Evolutionary conservation across 1,140 invertebrate species (phyloP).

Genomic region (Chrysopa pallens): DNA sequence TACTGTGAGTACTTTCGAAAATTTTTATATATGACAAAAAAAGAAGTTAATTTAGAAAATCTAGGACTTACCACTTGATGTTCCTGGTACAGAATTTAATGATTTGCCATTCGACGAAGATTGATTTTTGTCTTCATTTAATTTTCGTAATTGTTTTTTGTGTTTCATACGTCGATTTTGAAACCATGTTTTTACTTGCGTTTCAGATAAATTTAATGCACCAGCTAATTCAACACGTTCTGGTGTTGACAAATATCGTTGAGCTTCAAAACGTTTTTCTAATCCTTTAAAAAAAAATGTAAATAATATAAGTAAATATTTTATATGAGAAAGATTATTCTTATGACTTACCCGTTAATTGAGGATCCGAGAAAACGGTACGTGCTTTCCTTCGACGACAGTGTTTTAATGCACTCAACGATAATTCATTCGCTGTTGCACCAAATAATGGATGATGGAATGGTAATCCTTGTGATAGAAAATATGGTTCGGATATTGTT

Average conservation of each 20-base stretch:
- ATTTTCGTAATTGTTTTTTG: constrained; percentile 79
- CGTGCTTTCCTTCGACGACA: constrained; percentile 83
- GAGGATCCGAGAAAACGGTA: constrained; percentile 96
- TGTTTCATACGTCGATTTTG: constrained; percentile 96
- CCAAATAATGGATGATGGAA: constrained; percentile 54
- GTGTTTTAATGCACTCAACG: constrained; percentile 60
- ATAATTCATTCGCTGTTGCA: constrained; percentile 32
- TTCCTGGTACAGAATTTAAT: neutral
- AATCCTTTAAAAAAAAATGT: constrained; percentile 34
- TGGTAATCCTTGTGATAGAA: constrained; percentile 48
- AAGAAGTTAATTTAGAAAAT: neutral
- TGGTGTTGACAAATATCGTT: constrained; percentile 92
- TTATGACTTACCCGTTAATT: constrained; percentile 55
- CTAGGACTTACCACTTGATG: too few species aligned
- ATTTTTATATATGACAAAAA: too few species aligned
- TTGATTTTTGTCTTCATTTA: constrained; percentile 30
- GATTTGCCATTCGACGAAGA: neutral
- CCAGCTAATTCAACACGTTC: constrained; percentile 89
- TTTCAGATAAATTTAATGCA: constrained; percentile 83
- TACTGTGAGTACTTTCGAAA: too few species aligned
- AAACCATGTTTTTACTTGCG: constrained; percentile 98
- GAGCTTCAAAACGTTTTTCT: constrained; percentile 88
- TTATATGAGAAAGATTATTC: too few species aligned
- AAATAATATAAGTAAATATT: neutral
- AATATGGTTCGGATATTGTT: constrained; percentile 40